Conservation (phyloP, 2,797 vertebrate genomes). For the Meriones psammophilus region DNA sequence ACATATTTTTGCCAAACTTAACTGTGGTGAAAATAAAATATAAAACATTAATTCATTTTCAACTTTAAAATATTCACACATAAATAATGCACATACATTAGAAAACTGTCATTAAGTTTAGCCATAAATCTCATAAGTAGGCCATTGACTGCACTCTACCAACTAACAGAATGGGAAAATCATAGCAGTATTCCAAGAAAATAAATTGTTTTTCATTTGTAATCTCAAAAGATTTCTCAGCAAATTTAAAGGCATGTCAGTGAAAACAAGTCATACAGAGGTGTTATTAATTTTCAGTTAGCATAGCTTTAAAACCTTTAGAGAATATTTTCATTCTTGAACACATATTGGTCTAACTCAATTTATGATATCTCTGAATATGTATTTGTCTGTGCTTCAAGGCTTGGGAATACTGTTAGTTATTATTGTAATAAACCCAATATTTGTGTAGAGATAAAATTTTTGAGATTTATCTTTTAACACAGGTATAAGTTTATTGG, state of each 20-base stretch:
- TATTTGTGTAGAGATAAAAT: constrained; percentile 37
- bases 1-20: not conserved
- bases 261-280: not conserved
- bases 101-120: not conserved
- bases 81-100: not conserved
- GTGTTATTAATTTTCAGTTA: constrained; percentile 35
- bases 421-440: constrained; percentile 65
- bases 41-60: not conserved
- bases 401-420: constrained; percentile 20
- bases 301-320: not conserved
- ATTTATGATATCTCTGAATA: constrained; percentile 58
- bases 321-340: constrained; percentile 56
- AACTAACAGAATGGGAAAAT: not conserved
- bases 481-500: not conserved
- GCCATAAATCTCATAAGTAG: constrained; percentile 4
- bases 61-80: constrained; percentile 7
- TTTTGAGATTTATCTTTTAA: constrained; percentile 65
- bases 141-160: not conserved
- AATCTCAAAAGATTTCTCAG: not conserved
- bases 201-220: not conserved
- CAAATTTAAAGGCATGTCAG: constrained; percentile 2
- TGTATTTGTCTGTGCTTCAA: constrained; percentile 51
- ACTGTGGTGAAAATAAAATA: not conserved
- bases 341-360: constrained; percentile 47
- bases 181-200: not conserved